Base-by-base conservation (phyloP, 2,797 vertebrate genomes). In the Paramormyrops hopkinsi region DNA sequence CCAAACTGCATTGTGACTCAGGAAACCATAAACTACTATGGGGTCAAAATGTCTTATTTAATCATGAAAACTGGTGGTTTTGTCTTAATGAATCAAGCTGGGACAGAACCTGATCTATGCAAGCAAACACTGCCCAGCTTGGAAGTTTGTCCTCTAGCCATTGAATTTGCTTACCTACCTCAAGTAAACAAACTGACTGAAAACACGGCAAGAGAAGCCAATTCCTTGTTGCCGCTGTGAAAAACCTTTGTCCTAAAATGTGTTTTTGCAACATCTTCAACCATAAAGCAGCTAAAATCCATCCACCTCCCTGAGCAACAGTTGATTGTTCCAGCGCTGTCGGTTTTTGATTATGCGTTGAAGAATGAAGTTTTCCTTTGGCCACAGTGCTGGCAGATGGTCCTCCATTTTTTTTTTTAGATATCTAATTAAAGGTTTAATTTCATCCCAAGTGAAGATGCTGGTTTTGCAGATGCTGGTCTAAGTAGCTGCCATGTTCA, bases 401-500 rank as follows among this genome's bases (percentile, higher is more conserved):
- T 50, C 54, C 53, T 41, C 56, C 54, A 62, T 62, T 65, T 87
- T 88, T 65, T 83, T 14, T 29, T n/a, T 11, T 25, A 6, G 11
- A 83, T 65, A 85, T 85, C 25, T 90, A 87, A 73, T 85, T 83
- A 88, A 90, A 59, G 86, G 59, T 37, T 46, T 29, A 46, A 25
- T 50, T 41, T 46, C 44, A n/a, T 86, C 2, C 19, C 25, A 2
- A 46, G 17, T 8, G 83, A 73, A 86, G 89, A 25, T 73, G 17
- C 9, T 48, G 83, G 17, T 12, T 65, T 73, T 50, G 46, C 48
- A 50, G 56, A 3, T 12, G 82, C 76, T 50, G 88, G 46, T 69
- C 19, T 89, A 44, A 89, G 56, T 46, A 65, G 82, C 54, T 56
- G 54, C 11, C 88, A n/a, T 25, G 69, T 37, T 56, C 69, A 54